These are phyloP conservation scores for Batillaria attramentaria DNA, from an alignment of 1,140 invertebrate genomes.

Conservation along the genomic window DNA sequence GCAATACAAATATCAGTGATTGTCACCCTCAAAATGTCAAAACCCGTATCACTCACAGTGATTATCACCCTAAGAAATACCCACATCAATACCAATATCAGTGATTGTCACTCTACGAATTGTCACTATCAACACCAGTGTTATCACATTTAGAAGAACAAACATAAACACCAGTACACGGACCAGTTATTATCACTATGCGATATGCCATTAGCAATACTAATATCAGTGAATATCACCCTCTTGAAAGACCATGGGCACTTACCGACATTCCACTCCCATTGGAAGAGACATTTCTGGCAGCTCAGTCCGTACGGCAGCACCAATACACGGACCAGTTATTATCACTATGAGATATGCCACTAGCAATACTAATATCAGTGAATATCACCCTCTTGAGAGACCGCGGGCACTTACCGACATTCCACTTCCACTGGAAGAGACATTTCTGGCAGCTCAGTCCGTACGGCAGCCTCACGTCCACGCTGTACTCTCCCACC, in stretches of 20 bases:
- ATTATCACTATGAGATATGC: too few species aligned
- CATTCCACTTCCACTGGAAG: conserved; percentile 62
- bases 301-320: conserved; percentile 43
- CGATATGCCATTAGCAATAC: too few species aligned
- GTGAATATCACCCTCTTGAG: too few species aligned
- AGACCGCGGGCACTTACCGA: conserved; percentile 46
- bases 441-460: conserved; percentile 61
- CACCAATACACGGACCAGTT: not conserved
- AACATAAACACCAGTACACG: not conserved
- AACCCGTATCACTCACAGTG: too few species aligned
- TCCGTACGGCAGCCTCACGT: conserved; percentile 46
- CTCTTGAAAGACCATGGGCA: too few species aligned
- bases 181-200: too few species aligned
- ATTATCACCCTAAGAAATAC: too few species aligned
- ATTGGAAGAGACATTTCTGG: conserved; percentile 61
- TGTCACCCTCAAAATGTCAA: too few species aligned
- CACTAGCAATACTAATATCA: too few species aligned
- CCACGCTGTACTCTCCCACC: conserved; percentile 31
- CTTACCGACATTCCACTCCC: conserved; percentile 59
- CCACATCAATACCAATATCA: too few species aligned
- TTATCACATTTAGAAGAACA: conserved; percentile 57
- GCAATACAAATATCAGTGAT: too few species aligned
- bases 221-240: too few species aligned
- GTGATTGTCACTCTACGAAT: conserved; percentile 50
- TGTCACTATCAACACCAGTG: conserved; percentile 61